Evolutionary conservation across 2,888 invertebrate species (phyloP), one percentile per base, ranked within the genome.

Genomic region (Nudaria mundana): DNA sequence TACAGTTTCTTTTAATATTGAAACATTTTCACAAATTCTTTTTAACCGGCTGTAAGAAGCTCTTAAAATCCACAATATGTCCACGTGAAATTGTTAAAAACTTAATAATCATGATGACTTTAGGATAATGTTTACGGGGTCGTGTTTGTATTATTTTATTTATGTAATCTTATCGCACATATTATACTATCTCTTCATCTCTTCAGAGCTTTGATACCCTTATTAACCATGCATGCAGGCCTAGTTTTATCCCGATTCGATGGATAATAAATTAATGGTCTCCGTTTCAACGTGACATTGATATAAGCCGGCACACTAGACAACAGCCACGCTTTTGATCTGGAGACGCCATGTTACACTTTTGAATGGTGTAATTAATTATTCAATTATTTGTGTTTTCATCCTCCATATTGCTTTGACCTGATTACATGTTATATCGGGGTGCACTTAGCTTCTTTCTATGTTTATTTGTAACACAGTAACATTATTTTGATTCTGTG

Each of bases 261-360:
- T 48, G 41, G 43, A 44, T 53, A 61, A 66, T 59, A 61, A 48
- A 53, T 51, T 20, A 20, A 46, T 58, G 52, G 36, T 32, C 45
- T 52, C 53, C 44, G 60, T 54, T 47, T 56, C 46, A 37, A 56
- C 49, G 48, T 62, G 70, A 69, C 67, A 63, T 62, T 67, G 67
- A 71, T 69, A 52, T 63, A 59, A 56, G 53, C 63, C 65, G 66
- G 63, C 56, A 57, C 61, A 49, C 52, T 54, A 55, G 55, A 58
- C 50, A 63, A 30, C 53, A 44, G 52, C 56, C 51, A 54, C 53
- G 63, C 74, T 74, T n/a, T 74, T 74, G 72, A 75, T 73, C 64
- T 67, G 40, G 39, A 56, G 39, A 44, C 35, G 30, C 40, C 52
- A 48, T 48, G 47, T 55, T 59, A 40, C 35, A 32, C 46, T 11